Base-by-base conservation (phyloP, 2,888 invertebrate genomes). In the Isotomurus palustris region DNA sequence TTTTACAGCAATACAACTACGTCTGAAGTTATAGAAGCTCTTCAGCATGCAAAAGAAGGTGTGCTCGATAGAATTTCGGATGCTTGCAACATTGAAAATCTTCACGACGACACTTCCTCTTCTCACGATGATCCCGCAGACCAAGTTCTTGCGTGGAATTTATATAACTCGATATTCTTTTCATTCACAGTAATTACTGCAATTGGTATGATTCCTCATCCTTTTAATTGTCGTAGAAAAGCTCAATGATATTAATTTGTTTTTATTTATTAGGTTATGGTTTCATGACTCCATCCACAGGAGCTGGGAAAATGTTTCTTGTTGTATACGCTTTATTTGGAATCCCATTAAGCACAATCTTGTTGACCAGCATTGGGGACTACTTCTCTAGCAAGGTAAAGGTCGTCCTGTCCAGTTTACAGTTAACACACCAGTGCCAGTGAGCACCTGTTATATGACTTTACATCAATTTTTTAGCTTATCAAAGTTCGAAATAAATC, bases 181-280 rank as follows among this genome's bases (percentile, higher is more conserved):
- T 87, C 91, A 3, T 87, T 92, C 71, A 92, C 91, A 17, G 90
- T 91, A 50, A 87, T 91, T 73, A 91, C 90, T 73, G 92, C 92
- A 5, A 89, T 93, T 69, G 93, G 89, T 87, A 77, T 21, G 28
- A 17, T n/a, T 3, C n/a, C n/a, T n/a, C n/a, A n/a, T n/a, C n/a
- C n/a, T n/a, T n/a, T n/a, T n/a, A n/a, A n/a, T n/a, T n/a, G n/a
- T n/a, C 28, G 22, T 50, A 35, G 27, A 14, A 24, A 36, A 22
- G 22, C 32, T 5, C 3, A 12, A 14, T 36, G 29, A 35, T 22
- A 35, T 12, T 49, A 22, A 29, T 27, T 36, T 24, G n/a, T n/a
- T n/a, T n/a, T n/a, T n/a, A n/a, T n/a, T n/a, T n/a, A n/a, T n/a
- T 19, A 89, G 88, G 92, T 47, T 93, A 92, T 75, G 93, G 93